Base-by-base conservation (phyloP, 2,797 vertebrate genomes). In the Gallinago stenura region DNA sequence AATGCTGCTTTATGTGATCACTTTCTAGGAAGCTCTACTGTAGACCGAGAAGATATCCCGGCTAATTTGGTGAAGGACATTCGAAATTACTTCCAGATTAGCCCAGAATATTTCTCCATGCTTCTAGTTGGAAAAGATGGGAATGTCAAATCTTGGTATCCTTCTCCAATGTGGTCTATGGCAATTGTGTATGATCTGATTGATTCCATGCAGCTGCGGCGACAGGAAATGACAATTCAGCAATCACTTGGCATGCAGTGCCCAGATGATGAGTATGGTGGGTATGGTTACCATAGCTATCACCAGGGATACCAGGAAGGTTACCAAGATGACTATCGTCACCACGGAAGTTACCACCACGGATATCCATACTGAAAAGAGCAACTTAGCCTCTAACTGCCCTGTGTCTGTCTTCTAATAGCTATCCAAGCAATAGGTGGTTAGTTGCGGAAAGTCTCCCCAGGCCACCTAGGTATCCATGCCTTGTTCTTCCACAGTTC, bases 151-250 rank as follows among this genome's bases (percentile, higher is more conserved):
- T 99, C 99, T 89, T 99, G 99, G 99, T 99, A 99, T 96, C 99
- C 99, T 9, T 99, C 99, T 4, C 99, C 99, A 28, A 99, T 99
- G 99, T 99, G 99, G 99, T 99, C 99, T 65, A 99, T 99, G 99
- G 99, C 99, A 1, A 99, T 98, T 20, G 99, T 99, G 91, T 99
- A 99, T 3, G 99, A 99, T 96, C 98, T 99, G 96, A 99, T 99
- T 20, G 99, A 99, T 97, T 99, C 99, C 13, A 99, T 99, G 99
- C 99, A 99, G 97, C 99, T 99, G 16, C 99, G 99, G 90, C 97
- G 99, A 46, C 99, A 99, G 96, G 99, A 99, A 97, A 99, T 99
- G 99, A 99, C 99, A 89, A 99, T 99, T 93, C 99, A 99, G 97
- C 99, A 99, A 95, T 99, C 99, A 0, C 98, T 99, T 11, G 99